Conservation (phyloP, 1,140 invertebrate genomes). For the Brachionus manjavacas region DNA sequence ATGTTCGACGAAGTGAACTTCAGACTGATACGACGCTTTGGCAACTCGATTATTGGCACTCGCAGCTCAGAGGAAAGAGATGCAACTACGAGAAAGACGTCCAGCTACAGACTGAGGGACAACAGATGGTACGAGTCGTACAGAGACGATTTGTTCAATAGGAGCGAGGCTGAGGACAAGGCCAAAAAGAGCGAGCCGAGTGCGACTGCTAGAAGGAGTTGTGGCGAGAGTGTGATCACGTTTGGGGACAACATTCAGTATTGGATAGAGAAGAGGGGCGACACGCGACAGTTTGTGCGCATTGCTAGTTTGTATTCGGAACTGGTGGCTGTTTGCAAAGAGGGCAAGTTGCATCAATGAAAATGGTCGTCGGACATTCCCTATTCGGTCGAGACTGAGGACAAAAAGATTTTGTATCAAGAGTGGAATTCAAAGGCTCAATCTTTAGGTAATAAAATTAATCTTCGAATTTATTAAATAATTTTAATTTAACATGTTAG, state of each 20-base stretch:
- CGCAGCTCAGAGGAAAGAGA: background rate
- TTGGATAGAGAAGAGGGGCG: constrained; percentile 71
- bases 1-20: constrained; percentile 34
- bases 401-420: constrained; percentile 61
- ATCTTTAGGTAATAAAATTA: too few relatives aligned
- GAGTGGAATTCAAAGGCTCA: too few relatives aligned
- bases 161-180: constrained; percentile 17
- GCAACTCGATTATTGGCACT: background rate
- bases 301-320: constrained; percentile 87
- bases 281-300: constrained; percentile 57
- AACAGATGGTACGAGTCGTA: constrained; percentile 36
- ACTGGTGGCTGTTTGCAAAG: constrained; percentile 78
- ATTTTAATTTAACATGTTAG: too few relatives aligned
- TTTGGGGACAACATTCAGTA: constrained; percentile 89
- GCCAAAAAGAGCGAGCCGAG: constrained; percentile 74
- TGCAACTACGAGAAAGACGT: background rate
- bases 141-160: constrained; percentile 23
- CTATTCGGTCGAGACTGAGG: constrained; percentile 56
- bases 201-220: background rate
- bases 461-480: too few relatives aligned
- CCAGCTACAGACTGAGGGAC: constrained; percentile 15
- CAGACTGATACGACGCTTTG: constrained; percentile 5
- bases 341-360: constrained; percentile 94
- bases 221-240: constrained; percentile 66
- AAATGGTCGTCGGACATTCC: constrained; percentile 85